These are phyloP conservation scores for Tympanoctomys barrerae DNA, from an alignment of 2,797 vertebrate genomes.

Conservation along the genomic window DNA sequence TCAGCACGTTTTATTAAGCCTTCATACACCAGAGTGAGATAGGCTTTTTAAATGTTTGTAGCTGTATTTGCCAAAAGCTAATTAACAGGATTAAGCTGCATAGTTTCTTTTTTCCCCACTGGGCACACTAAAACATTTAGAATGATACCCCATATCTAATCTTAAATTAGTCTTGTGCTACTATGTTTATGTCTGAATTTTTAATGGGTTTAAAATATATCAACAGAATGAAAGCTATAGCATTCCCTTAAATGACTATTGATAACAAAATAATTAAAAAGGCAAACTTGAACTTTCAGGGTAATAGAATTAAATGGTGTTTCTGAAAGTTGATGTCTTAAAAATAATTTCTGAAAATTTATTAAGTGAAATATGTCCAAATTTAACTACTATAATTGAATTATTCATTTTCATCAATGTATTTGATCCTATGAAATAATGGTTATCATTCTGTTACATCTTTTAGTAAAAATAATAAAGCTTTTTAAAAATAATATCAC, in stretches of 20 bases:
- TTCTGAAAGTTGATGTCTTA: background rate
- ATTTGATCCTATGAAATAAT: background rate
- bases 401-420: constrained; percentile 23
- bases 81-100: constrained; percentile 78
- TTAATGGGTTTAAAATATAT: constrained; percentile 44
- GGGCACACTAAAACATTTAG: constrained; percentile 76
- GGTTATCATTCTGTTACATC: background rate
- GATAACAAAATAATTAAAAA: constrained; percentile 53
- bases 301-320: background rate
- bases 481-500: background rate
- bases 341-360: background rate
- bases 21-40: constrained; percentile 64
- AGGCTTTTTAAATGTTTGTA: constrained; percentile 53
- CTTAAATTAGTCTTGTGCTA: constrained; percentile 69
- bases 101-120: constrained; percentile 65
- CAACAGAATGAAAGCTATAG: constrained; percentile 45
- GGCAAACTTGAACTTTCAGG: background rate
- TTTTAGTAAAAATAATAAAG: constrained; percentile 4
- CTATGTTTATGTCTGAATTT: constrained; percentile 76
- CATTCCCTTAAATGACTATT: constrained; percentile 23
- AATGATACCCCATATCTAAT: constrained; percentile 79
- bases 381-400: background rate
- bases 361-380: background rate
- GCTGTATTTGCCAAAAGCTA: constrained; percentile 78
- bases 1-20: constrained; percentile 57